A percentile compares a stretch with the other conserved stretches of the same genome.
Conservation (phyloP, 2,797 vertebrate genomes). For the Coregonus ussuriensis region DNA sequence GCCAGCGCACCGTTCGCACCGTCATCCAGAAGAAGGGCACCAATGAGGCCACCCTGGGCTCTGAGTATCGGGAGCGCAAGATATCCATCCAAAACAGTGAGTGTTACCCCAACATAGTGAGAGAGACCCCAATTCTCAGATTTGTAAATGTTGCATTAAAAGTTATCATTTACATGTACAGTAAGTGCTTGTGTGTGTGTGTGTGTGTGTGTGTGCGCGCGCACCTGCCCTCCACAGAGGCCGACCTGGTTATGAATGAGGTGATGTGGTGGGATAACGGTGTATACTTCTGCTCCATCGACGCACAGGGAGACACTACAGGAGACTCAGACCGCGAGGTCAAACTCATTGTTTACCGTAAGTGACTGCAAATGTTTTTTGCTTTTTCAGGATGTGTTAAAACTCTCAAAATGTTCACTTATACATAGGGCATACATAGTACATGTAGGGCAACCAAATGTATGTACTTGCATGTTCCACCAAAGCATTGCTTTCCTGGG, state of each 20-base stretch:
- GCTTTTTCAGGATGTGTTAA: neutral
- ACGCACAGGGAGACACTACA: slow-evolving; percentile 89
- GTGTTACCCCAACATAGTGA: slow-evolving; percentile 45
- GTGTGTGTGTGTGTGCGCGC: neutral
- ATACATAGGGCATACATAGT: too few species aligned
- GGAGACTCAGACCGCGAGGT: slow-evolving; percentile 89
- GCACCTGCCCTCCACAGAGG: slow-evolving; percentile 71
- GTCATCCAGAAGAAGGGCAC: slow-evolving; percentile 86
- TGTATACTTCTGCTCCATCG: slow-evolving; percentile 88
- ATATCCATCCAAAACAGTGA: slow-evolving; percentile 92
- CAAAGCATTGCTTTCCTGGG: too few species aligned
- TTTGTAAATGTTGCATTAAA: neutral
- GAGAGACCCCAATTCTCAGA: neutral
- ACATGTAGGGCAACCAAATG: too few species aligned
- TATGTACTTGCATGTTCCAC: too few species aligned
- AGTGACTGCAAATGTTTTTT: slow-evolving; percentile 49
- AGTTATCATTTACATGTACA: neutral
- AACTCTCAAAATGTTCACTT: neutral
- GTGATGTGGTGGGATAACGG: slow-evolving; percentile 99
- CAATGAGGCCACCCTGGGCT: slow-evolving; percentile 81
- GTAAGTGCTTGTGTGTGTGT: neutral
- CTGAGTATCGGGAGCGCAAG: slow-evolving; percentile 86
- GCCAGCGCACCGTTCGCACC: slow-evolving; percentile 83
- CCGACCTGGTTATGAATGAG: slow-evolving; percentile 92
- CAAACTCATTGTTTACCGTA: slow-evolving; percentile 92